Conservation (phyloP, 2,797 vertebrate genomes). For the Alectoris magna region DNA sequence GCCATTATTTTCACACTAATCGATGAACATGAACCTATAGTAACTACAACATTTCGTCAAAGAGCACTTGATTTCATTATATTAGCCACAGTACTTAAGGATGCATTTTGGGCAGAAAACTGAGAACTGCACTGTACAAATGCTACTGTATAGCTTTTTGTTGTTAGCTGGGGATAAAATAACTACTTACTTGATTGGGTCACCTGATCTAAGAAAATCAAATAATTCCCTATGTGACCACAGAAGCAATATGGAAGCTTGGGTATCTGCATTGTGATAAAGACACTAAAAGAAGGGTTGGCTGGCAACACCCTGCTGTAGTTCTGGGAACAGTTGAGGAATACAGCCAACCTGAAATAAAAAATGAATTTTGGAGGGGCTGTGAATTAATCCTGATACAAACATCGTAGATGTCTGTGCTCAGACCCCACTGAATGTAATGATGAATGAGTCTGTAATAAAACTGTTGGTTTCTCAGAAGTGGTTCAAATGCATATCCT, state of each 20-base stretch:
- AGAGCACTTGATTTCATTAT: neutral
- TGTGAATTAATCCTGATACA: neutral
- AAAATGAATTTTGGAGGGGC: neutral
- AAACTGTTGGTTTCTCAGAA: conserved; percentile 4
- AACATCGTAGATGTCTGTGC: neutral
- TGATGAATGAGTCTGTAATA: neutral
- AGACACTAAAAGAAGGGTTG: neutral
- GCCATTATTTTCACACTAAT: neutral
- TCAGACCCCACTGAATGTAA: neutral
- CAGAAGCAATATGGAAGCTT: neutral
- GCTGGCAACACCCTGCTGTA: neutral
- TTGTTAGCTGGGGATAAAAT: neutral
- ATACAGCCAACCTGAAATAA: neutral
- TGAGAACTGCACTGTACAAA: neutral
- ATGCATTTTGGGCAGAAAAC: neutral
- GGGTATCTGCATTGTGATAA: neutral
- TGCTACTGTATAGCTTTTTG: neutral
- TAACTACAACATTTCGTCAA: neutral
- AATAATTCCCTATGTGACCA: neutral
- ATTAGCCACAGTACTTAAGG: neutral
- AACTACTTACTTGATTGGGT: neutral
- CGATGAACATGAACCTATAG: neutral
- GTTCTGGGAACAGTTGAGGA: neutral
- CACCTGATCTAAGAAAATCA: neutral
- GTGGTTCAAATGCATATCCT: neutral